Evolutionary conservation across 2,888 invertebrate genomes (phyloP).

Genomic region (Nomada hirtipes): DNA sequence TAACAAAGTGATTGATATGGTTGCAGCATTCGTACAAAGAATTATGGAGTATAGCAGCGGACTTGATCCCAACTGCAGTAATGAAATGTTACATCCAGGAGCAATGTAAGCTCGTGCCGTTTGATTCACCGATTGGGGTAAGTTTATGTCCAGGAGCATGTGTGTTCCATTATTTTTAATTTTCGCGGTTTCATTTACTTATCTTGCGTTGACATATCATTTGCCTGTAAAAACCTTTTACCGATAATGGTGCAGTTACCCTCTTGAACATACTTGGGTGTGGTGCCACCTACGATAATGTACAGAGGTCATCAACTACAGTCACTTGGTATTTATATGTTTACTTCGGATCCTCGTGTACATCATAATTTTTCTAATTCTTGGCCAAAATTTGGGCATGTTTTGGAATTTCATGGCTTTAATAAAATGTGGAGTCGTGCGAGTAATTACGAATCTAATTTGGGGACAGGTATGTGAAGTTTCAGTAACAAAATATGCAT

Average conservation of each 20-base stretch:
- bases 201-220: neutral
- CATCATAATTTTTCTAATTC: slow-evolving; percentile 12
- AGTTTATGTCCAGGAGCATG: slow-evolving; percentile 11
- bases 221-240: slow-evolving; percentile 22
- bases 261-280: slow-evolving; percentile 49
- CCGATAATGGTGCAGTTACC: slow-evolving; percentile 56
- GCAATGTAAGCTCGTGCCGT: slow-evolving; percentile 60
- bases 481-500: slow-evolving; percentile 37
- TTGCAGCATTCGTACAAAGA: slow-evolving; percentile 69
- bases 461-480: slow-evolving; percentile 66
- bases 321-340: slow-evolving; percentile 54
- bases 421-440: slow-evolving; percentile 65
- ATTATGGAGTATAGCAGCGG: slow-evolving; percentile 68
- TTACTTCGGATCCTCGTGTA: slow-evolving; percentile 42
- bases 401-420: slow-evolving; percentile 71
- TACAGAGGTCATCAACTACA: slow-evolving; percentile 66
- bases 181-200: slow-evolving; percentile 33
- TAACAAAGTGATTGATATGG: slow-evolving; percentile 31
- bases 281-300: slow-evolving; percentile 70
- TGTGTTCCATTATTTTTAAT: slow-evolving; percentile 18
- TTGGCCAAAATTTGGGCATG: slow-evolving; percentile 64
- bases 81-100: slow-evolving; percentile 58
- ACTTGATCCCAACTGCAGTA: slow-evolving; percentile 48
- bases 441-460: slow-evolving; percentile 62
- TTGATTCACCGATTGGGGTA: slow-evolving; percentile 66